Percentiles rank a stretch among this genome's conserved stretches.
phyloP scores from a whole-genome alignment of 2,888 invertebrate genomes.

The Iphiclides podalirius region DNA sequence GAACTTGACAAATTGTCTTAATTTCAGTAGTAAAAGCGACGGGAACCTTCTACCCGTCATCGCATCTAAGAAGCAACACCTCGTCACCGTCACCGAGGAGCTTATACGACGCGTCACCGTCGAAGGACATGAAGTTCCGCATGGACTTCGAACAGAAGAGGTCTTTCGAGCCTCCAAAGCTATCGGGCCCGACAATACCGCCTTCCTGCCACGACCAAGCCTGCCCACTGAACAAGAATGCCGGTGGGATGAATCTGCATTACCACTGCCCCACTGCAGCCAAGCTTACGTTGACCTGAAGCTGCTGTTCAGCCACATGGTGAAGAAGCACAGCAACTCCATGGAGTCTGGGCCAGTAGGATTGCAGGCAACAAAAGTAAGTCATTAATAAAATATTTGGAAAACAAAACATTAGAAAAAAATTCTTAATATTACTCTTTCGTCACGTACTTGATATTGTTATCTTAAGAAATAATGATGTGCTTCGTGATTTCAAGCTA shows the following conservation, averaged over 20 bases:
- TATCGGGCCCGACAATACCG: conserved; percentile 67
- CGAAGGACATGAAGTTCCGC: conserved; percentile 68
- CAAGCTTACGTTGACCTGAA: conserved; percentile 73
- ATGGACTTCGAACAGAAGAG: conserved; percentile 67
- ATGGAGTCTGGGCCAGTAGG: conserved; percentile 67
- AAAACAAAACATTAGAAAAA: too few relatives aligned
- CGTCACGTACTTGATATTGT: too few relatives aligned
- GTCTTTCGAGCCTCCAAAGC: conserved; percentile 53
- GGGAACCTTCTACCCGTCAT: conserved; percentile 94
- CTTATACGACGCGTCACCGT: conserved; percentile 75
- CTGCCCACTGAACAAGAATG: conserved; percentile 68
- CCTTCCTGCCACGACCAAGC: conserved; percentile 81
- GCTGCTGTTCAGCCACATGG: conserved; percentile 70
- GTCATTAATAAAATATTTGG: too few relatives aligned
- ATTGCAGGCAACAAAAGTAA: conserved; percentile 74
- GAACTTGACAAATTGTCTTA: conserved; percentile 38
- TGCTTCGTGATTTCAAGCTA: too few relatives aligned
- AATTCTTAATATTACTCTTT: too few relatives aligned
- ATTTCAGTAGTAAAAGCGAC: conserved; percentile 94
- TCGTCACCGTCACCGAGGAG: conserved; percentile 77
- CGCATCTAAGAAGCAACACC: conserved; percentile 79
- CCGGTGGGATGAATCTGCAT: conserved; percentile 70
- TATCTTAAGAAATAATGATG: too few relatives aligned
- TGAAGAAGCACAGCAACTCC: conserved; percentile 68
- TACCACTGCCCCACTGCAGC: conserved; percentile 73